Evolutionary conservation across 2,888 invertebrate species (phyloP).

Genomic region (Chalcosyrphus nemorum): DNA sequence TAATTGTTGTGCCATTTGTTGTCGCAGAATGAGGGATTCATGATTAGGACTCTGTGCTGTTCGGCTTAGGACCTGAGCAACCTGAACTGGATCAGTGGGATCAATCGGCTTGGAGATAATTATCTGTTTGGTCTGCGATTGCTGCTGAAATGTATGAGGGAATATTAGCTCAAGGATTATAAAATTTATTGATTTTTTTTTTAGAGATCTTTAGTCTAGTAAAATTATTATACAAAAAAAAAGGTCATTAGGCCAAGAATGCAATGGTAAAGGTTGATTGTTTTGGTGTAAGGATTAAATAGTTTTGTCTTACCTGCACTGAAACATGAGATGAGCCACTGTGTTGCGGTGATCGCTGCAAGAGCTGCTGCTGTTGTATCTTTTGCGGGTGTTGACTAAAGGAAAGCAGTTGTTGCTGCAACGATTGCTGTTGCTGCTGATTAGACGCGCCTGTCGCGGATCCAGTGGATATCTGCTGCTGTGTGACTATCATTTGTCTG

Average conservation of each 20-base stretch:
- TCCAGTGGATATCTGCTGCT: slow-evolving; percentile 74
- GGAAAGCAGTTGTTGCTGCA: slow-evolving; percentile 79
- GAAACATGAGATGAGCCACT: slow-evolving; percentile 28
- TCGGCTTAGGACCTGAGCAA: slow-evolving; percentile 80
- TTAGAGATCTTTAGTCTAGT: no score
- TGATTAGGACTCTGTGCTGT: slow-evolving; percentile 80
- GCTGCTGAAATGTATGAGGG: slow-evolving; percentile 75
- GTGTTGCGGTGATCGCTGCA: slow-evolving; percentile 60
- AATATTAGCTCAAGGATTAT: no score
- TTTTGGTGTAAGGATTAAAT: no score
- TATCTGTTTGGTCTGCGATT: slow-evolving; percentile 75
- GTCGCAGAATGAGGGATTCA: slow-evolving; percentile 80
- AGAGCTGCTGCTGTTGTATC: slow-evolving; percentile 63
- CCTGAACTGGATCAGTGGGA: slow-evolving; percentile 81
- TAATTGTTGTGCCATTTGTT: slow-evolving; percentile 80
- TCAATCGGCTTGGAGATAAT: slow-evolving; percentile 79
- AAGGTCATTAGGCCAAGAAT: no score
- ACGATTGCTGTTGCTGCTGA: slow-evolving; percentile 78
- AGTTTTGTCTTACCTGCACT: slow-evolving; percentile 38
- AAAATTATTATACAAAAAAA: no score
- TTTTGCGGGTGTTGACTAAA: slow-evolving; percentile 76
- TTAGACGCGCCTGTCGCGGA: slow-evolving; percentile 76
- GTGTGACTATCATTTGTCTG: slow-evolving; percentile 66
- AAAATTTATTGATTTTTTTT: no score
- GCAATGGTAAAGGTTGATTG: no score